Evolutionary conservation across 1,140 invertebrate species (phyloP), one percentile per base, ranked within the genome.

Genomic region (Lepidurus apus): DNA sequence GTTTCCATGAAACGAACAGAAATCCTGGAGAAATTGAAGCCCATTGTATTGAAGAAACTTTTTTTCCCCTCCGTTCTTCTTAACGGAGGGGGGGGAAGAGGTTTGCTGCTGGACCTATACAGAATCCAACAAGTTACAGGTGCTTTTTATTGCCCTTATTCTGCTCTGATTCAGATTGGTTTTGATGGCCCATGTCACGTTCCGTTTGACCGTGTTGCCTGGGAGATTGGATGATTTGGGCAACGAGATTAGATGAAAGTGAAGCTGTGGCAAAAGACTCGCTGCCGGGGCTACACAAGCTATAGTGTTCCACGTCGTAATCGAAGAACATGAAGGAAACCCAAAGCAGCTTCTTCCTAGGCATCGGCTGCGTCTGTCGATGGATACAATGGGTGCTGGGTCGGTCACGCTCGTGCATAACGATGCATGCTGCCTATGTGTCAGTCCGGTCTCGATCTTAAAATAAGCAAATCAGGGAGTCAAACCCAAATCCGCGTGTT

Each of bases 101-200:
- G 6, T 13, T 65, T 65, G 53, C 9, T 34, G 3, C 3, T 34
- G 34, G 34, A 34, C 34, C 34, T 34, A 34, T 34, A 34, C 3
- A 34, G 34, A 34, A 65, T 11, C 45, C 13, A 65, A 65, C 53
- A 65, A 65, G 53, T 11, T 17, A 65, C 53, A 65, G 53, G 13
- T 65, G 13, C 53, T 21, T 17, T 17, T 65, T 9, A 7, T 17
- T 65, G 17, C 9, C 17, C 6, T 21, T 17, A 9, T 21, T 65
- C 8, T 17, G 17, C 53, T 65, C 21, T 65, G 53, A 65, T 17
- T 65, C 21, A 65, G 53, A 65, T 65, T 13, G 21, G 53, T 17
- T 65, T 65, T 65, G 53, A 65, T 65, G 53, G 53, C 53, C 53
- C 53, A 65, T 65, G 53, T 65, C 53, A 65, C 53, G 53, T 17